Base-by-base conservation (phyloP, 2,113 vertebrate genomes). In the Siphamia tubifer region DNA sequence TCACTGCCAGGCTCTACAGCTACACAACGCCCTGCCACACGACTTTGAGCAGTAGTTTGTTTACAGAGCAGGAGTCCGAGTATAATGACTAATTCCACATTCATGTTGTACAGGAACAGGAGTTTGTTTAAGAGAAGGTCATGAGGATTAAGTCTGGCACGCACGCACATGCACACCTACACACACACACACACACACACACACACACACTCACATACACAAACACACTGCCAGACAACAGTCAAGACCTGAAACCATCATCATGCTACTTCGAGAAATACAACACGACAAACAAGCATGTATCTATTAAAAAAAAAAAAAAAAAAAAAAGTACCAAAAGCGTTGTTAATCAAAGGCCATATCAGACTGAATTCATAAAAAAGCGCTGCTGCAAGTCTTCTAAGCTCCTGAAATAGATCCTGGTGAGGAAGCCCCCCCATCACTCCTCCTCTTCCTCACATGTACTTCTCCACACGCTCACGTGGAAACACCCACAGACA, bases 271-370 rank as follows among this genome's bases (percentile, higher is more conserved):
- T 68, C 60, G 58, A 74, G 40, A 63, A 67, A 69, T 43, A 74
- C 61, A 70, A 84, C 60, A 69, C 16, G 27, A 83, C 64, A 66
- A 77, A 81, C 27, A 67, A 60, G 66, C 39, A 68, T 39, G 19
- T 35, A 48, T 63, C 28, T 55, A 28, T 44, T 68, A 28, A 65
- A 45, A 31, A 69, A 64, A 51, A 49, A 70, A 58, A 48, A 72
- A 28, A 65, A 45, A 31, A 69, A 64, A 51, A 49, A 70, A 58
- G 89, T 91, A 91, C 89, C 89, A 79, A 84, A n/a, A 84, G 79
- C 70, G 36, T 69, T 36, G 58, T 80, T 78, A 54, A 64, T 31
- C 28, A 68, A 88, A 89, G 81, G 83, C 79, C 85, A 66, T 72
- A 77, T 75, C 45, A 66, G 67, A 77, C 57, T 75, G 58, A 71